These are phyloP conservation scores for Streptopelia turtur DNA, from an alignment of 2,797 vertebrate species.

Conservation along the genomic window DNA sequence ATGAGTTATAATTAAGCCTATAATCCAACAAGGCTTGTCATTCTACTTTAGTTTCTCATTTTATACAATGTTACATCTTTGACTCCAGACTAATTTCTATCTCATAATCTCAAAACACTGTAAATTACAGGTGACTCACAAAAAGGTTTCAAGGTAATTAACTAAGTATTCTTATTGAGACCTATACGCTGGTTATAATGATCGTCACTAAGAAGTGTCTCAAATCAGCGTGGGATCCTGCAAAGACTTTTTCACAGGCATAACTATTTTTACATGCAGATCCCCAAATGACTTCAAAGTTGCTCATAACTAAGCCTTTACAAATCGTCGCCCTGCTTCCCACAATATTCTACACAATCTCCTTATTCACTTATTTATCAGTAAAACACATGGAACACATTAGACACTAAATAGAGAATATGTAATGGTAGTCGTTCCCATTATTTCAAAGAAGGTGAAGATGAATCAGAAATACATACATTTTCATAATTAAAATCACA, in stretches of 20 bases:
- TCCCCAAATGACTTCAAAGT: neutral
- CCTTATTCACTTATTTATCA: neutral
- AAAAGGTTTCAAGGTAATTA: neutral
- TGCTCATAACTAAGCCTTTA: neutral
- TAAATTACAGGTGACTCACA: neutral
- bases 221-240: neutral
- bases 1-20: neutral
- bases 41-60: neutral
- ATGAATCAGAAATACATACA: neutral
- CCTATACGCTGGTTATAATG: neutral
- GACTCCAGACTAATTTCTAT: neutral
- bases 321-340: neutral
- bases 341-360: neutral
- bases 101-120: neutral
- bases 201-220: neutral
- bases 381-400: neutral
- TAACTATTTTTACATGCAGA: neutral
- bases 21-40: neutral
- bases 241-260: neutral
- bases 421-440: neutral
- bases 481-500: neutral
- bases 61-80: neutral
- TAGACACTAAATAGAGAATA: neutral
- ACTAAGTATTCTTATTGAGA: neutral
- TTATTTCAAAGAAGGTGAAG: neutral